Base-by-base conservation (phyloP, 2,888 invertebrate species). In the Hermaeophaga mercurialis region DNA sequence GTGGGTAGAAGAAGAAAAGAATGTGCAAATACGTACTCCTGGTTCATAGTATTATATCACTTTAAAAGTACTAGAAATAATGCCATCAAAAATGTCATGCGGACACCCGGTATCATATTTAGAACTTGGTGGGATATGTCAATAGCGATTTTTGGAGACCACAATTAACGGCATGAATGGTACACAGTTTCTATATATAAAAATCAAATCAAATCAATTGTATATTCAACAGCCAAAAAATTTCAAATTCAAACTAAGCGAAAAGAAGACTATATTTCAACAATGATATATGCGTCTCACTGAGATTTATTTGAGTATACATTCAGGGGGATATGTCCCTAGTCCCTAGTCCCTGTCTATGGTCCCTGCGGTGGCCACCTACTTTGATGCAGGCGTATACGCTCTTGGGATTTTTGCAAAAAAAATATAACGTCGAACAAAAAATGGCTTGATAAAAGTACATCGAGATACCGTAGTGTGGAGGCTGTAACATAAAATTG, bases 281-380 rank as follows among this genome's bases (percentile, higher is more conserved):
- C 46, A 54, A 45, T 46, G 45, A 45, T 54, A 46, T 52, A 52
- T 52, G 52, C 34, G 52, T 52, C 52, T 52, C 44, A 52, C 52
- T 43, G 52, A 52, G 52, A 52, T 52, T 52, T 52, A 52, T 52
- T 52, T 52, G 43, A 52, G 33, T 43, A 52, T 52, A 52, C 43
- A 52, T 43, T 43, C 43, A 52, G 43, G 41, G 41, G 50, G 22
- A 52, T 41, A 50, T 43, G 52, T 52, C 52, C 43, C 43, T 43
- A 24, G 43, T 24, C 43, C 43, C 43, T 41, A 11, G 43, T 43
- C 24, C 39, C 41, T 24, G 41, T 41, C 41, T 41, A 24, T 24
- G 22, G 43, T 43, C 43, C 52, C 52, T 43, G 43, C 34, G 52
- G 52, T 52, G 43, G 22, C 17, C 43, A 52, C 52, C 52, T 43